phyloP scores from a whole-genome alignment of 2,113 vertebrate genomes.

The Poicephalus gulielmi region DNA sequence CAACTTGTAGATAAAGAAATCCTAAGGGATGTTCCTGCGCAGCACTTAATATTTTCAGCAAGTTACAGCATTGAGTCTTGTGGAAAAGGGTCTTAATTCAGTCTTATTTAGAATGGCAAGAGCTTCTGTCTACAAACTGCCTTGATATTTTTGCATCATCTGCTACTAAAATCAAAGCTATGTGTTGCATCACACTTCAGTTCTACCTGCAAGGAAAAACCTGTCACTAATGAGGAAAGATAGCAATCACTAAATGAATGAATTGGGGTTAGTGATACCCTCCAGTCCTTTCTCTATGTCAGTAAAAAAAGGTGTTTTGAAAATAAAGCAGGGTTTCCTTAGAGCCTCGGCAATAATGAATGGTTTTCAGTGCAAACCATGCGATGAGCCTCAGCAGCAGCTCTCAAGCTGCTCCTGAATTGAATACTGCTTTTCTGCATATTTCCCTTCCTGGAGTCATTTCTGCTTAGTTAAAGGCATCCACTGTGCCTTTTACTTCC shows the following conservation, averaged over 20 bases:
- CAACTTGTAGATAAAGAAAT: conserved; percentile 1
- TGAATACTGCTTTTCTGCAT: neutral
- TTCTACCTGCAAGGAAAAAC: conserved; percentile 32
- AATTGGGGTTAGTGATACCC: neutral
- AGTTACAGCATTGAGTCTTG: neutral
- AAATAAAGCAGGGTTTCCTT: conserved; percentile 5
- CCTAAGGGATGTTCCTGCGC: neutral
- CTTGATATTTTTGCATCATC: neutral
- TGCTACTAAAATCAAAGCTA: conserved; percentile 15
- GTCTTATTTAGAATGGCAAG: conserved; percentile 31
- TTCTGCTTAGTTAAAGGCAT: conserved; percentile 5
- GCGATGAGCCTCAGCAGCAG: neutral
- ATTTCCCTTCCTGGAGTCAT: neutral
- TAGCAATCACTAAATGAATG: neutral
- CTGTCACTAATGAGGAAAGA: conserved; percentile 12
- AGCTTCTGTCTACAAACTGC: neutral
- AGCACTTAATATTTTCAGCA: neutral
- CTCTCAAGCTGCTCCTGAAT: neutral
- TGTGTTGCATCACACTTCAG: neutral
- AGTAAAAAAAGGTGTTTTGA: neutral
- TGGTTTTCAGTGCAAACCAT: neutral
- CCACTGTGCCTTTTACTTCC: neutral
- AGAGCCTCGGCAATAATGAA: neutral
- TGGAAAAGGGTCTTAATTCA: neutral
- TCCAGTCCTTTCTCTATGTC: neutral